Conservation (phyloP, 2,888 invertebrate genomes). For the Amorpha juglandis region DNA sequence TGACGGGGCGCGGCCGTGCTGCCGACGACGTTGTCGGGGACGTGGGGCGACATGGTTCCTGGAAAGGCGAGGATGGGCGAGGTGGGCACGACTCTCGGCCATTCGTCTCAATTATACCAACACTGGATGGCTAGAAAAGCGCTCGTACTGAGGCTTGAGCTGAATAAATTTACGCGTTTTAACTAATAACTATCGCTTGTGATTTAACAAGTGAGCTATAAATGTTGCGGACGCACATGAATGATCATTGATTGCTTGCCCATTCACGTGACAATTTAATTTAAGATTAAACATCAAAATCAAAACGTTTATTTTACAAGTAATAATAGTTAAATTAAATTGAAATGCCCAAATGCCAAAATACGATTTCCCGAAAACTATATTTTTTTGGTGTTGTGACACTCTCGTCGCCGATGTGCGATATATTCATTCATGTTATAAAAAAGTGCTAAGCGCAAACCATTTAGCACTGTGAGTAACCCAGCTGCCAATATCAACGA, state of each 20-base stretch:
- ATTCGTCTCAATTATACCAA: constrained; percentile 67
- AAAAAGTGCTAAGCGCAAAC: neutral
- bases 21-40: constrained; percentile 45
- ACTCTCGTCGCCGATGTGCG: too few relatives aligned
- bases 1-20: constrained; percentile 51
- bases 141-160: neutral
- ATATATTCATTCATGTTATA: neutral
- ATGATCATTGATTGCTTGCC: neutral
- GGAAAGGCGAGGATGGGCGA: constrained; percentile 48
- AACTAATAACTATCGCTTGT: neutral
- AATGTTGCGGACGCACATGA: neutral
- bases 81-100: constrained; percentile 48
- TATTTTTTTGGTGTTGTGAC: too few relatives aligned
- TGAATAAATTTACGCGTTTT: constrained; percentile 7
- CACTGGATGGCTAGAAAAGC: constrained; percentile 39
- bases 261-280: neutral
- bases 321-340: too few relatives aligned
- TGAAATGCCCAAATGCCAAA: too few relatives aligned
- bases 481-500: neutral
- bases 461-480: neutral
- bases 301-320: too few relatives aligned
- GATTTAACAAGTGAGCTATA: constrained; percentile 1
- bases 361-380: too few relatives aligned
- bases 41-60: constrained; percentile 49
- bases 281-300: neutral